Percentiles rank a stretch among this genome's conserved stretches.
Conservation (phyloP, 2,888 invertebrate species). For the Ephialtes manifestator region DNA sequence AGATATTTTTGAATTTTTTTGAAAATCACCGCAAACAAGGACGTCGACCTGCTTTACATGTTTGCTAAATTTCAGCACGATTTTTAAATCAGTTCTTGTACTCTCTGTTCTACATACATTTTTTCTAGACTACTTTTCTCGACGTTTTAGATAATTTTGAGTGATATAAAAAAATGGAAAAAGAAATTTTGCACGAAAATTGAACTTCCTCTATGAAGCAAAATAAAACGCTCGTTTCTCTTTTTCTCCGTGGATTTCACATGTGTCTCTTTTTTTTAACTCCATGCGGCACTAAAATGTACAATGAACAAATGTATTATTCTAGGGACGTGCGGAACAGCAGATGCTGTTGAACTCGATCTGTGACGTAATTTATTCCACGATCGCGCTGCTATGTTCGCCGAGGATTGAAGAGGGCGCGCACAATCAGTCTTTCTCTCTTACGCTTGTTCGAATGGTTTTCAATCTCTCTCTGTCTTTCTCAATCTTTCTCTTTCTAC, state of each 20-base stretch:
- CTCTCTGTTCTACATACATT: no score
- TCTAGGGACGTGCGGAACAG: constrained; percentile 55
- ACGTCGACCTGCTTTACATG: no score
- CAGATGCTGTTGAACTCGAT: constrained; percentile 72
- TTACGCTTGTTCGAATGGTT: not conserved
- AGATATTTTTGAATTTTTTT: no score
- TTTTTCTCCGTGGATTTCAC: constrained; percentile 16
- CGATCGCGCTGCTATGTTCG: constrained; percentile 72
- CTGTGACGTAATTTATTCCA: constrained; percentile 79
- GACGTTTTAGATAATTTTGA: no score
- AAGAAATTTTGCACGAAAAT: no score
- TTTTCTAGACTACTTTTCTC: no score
- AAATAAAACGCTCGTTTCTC: no score
- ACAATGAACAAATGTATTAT: constrained; percentile 82
- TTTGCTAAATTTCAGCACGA: no score
- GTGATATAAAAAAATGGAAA: no score
- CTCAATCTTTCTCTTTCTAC: not conserved
- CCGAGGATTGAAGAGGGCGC: constrained; percentile 50
- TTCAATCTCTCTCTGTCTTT: constrained; percentile 39
- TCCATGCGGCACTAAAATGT: constrained; percentile 36
- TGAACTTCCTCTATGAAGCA: no score
- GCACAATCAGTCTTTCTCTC: constrained; percentile 3
- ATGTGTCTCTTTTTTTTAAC: constrained; percentile 36
- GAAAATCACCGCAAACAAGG: no score
- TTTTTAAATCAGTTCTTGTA: no score